Evolutionary conservation across 2,797 vertebrate genomes (phyloP), one percentile per base, ranked within the genome.

Genomic region (Chaetophractus vellerosus): DNA sequence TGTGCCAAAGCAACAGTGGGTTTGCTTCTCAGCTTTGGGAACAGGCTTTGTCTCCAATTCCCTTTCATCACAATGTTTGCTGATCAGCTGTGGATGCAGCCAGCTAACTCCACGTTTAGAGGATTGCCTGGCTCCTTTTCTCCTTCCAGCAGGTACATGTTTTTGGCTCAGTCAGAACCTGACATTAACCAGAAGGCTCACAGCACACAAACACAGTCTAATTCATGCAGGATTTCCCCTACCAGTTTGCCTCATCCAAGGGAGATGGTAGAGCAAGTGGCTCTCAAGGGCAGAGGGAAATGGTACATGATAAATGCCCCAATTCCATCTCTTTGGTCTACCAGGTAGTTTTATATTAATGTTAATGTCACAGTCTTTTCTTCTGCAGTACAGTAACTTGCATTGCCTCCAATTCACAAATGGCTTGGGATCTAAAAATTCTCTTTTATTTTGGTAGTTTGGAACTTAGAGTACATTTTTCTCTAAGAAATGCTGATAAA

Each of bases 131-230:
- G 76, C 66, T 84, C 1, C 15, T 11, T 1, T 79, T 80, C 63
- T 93, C 2, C 0, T 82, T 97, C 96, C 95, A 66, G n/a, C 38
- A 64, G 95, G 92, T 94, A 26, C 55, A 92, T 19, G 11, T 83
- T 97, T 64, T 52, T 87, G 9, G 7, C 64, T 96, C 19, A 4
- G 41, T 92, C 6, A 0, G 15, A 80, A 93, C 90, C 0, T 38
- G 95, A 97, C 97, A 98, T 96, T 95, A 95, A 61, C 80, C 82
- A 88, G 91, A 97, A 97, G 75, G 76, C 10, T 95, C 66, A 79
- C 38, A 96, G 90, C 69, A 88, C 26, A n/a, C 68, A 14, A 45
- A 87, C 89, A 55, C 0, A 52, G 23, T 66, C 0, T 19, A 55
- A 52, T 24, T 24, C 14, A 11, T 0, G 0, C 5, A 0, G 52